These are phyloP conservation scores for Heteromurus nitidus DNA, from an alignment of 2,888 invertebrate species.

Conservation along the genomic window DNA sequence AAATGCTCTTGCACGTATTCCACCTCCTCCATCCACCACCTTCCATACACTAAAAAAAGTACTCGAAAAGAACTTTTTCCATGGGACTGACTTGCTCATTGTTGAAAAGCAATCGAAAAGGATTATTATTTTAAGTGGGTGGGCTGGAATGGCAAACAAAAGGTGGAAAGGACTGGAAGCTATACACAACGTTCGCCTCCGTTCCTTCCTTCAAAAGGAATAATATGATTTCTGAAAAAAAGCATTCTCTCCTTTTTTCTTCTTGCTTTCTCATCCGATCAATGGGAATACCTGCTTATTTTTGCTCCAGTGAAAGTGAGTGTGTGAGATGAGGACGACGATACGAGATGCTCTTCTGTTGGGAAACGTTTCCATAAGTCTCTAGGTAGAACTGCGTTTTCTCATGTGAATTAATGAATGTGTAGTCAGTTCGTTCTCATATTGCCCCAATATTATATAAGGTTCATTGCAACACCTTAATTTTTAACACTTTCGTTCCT, in stretches of 20 bases:
- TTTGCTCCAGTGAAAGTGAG: neutral
- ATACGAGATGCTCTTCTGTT: no score
- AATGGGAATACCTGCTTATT: no score
- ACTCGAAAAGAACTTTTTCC: neutral
- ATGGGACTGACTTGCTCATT: no score
- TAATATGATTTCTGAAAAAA: slow-evolving; percentile 1
- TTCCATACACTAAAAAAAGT: neutral
- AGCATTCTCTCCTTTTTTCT: neutral
- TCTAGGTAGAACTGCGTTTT: no score
- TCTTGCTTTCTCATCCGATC: neutral
- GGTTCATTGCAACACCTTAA: no score
- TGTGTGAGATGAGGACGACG: neutral
- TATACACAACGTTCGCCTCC: neutral
- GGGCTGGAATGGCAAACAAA: slow-evolving; percentile 6
- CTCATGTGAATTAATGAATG: no score
- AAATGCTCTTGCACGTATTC: slow-evolving; percentile 2
- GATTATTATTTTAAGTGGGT: slow-evolving; percentile 52
- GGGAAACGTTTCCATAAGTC: no score
- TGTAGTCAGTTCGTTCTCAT: no score
- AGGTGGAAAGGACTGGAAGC: neutral
- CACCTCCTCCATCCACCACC: neutral
- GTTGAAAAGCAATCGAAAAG: slow-evolving; percentile 41
- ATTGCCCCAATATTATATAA: no score
- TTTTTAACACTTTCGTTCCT: no score
- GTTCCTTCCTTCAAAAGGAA: neutral